Evolutionary conservation across 92 coral and sea anemone species (phyloP), one percentile per base, ranked within the genome.

Genomic region (Epizoanthus illoricatus): DNA sequence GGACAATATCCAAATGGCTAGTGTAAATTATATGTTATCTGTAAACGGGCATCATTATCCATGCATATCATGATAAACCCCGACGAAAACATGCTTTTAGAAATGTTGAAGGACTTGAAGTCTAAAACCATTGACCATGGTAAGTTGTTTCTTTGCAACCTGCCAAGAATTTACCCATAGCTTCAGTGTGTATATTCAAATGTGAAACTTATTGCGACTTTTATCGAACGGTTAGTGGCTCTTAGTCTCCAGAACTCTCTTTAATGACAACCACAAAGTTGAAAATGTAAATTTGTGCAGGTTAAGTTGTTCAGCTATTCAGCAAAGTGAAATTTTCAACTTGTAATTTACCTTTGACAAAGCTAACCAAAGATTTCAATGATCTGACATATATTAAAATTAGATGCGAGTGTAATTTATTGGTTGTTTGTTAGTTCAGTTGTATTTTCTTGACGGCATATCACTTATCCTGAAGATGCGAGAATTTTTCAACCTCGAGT

Each of bases 281-380:
- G 80, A 75, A 74, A 69, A 80, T 83, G 57, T 61, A 40, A 45
- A 71, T 81, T 81, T 65, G 75, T 62, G 71, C 61, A 57, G 55
- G 18, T n/a, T 55, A 69, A 55, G 68, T 69, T 68, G 71, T 69
- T 58, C 62, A 72, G 45, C 85, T 88, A 88, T 90, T 89, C 89
- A 83, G 84, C 56, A 86, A 87, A 84, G 92, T 79, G 86, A 85
- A 85, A 66, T 86, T 85, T 89, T 78, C 71, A 78, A 88, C 90
- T 93, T 88, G 94, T 93, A 90, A 90, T 86, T 90, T 81, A 81
- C 87, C 83, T 89, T 91, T 84, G 94, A 93, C 97, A 93, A 93
- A 93, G 88, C 97, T 93, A 84, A 93, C 94, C 87, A 79, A 91
- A 72, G 91, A 81, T 91, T 89, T 91, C 87, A 92, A 85, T 86